Conservation (phyloP, 2,888 invertebrate genomes). For the Lutraria lutraria region DNA sequence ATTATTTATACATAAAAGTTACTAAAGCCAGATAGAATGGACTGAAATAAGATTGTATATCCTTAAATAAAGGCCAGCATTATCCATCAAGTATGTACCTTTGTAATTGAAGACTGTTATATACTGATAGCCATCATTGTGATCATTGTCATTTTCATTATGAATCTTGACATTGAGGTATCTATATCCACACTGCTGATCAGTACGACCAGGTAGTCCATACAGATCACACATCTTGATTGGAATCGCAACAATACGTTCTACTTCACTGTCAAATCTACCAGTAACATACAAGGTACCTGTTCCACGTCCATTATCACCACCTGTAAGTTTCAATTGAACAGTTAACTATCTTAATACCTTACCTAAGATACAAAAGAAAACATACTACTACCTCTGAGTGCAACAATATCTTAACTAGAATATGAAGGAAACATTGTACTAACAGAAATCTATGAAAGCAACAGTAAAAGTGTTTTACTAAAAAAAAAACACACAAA, state of each 20-base stretch:
- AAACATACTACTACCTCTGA: too few species aligned
- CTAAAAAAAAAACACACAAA: too few species aligned
- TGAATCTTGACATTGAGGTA: conserved; percentile 98
- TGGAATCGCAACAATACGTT: conserved; percentile 97
- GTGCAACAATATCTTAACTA: too few species aligned
- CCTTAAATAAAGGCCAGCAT: too few species aligned
- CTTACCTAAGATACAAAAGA: too few species aligned
- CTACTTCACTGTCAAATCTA: conserved; percentile 97
- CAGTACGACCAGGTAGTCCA: conserved; percentile 93
- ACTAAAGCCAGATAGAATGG: too few species aligned
- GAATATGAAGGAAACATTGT: too few species aligned
- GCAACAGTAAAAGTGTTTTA: too few species aligned
- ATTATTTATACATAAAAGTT: too few species aligned
- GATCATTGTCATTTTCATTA: conserved; percentile 99
- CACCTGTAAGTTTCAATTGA: conserved; percentile 47
- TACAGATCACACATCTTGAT: conserved; percentile 99
- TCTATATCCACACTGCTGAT: conserved; percentile 95
- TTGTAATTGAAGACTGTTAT: conserved; percentile 98
- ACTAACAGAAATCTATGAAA: too few species aligned
- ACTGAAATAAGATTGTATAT: too few species aligned
- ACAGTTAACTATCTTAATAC: too few species aligned
- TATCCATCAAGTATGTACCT: conserved; percentile 88
- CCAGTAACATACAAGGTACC: conserved; percentile 97
- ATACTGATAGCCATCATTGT: conserved; percentile 98
- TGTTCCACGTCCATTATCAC: conserved; percentile 91